Evolutionary conservation across 2,888 invertebrate species (phyloP), one percentile per base, ranked within the genome.

Genomic region (Lepidocyrtinus sp.): DNA sequence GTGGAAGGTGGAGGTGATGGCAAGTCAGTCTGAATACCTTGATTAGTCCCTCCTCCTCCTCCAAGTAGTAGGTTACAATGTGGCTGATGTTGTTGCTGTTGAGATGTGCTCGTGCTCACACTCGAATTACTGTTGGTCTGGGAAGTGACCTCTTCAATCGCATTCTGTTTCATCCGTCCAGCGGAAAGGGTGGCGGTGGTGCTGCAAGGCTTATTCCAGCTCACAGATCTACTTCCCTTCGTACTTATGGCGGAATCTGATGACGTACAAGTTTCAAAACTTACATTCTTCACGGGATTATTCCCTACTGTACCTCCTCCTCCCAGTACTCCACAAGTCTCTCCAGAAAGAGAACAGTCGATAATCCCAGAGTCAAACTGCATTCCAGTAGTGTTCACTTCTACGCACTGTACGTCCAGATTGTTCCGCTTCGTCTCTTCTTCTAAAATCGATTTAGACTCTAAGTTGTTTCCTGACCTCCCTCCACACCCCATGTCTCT

Each of bases 191-290:
- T 19, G 15, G 68, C 68, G 27, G 62, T 62, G 2, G 36, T 63
- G 59, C 7, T 5, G 25, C 73, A 73, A 2, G 64, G 73, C n/a
- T 65, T 65, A 19, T 65, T 73, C 73, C 73, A 73, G 46, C 65
- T 73, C n/a, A 73, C 73, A 1, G 65, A 21, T 17, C 73, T 46
- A 26, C 36, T 50, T 5, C 73, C 73, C 19, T 65, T 64, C n/a
- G 61, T 26, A 27, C 81, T 81, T 26, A 84, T 79, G 15, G 82
- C 81, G 7, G 82, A 82, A 72, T 84, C 84, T 9, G 83, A 83
- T 12, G 83, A 83, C n/a, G 83, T 84, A 50, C 76, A 79, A 17
- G 84, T 82, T 72, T 84, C 84, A 74, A 84, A 84, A 67, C 84
- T 84, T 24, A 82, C 79, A 59, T 81, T 82, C 63, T 83, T 83